Percentiles rank a stretch among this genome's conserved stretches.
These are phyloP conservation scores for Enteromius viviparus DNA, from an alignment of 2,797 vertebrate species.

Conservation along the genomic window DNA sequence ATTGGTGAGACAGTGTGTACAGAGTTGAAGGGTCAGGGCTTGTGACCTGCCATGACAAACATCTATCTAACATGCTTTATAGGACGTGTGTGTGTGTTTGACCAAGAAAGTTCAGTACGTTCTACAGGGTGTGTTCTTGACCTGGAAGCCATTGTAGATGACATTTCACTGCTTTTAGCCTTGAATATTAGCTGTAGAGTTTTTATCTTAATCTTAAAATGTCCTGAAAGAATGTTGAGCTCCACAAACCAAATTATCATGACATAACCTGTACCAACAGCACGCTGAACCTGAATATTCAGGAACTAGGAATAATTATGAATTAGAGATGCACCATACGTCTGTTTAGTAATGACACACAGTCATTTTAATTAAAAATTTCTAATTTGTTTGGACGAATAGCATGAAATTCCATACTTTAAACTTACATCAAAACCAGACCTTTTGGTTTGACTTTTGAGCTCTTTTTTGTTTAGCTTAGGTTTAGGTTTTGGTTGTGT, in stretches of 20 bases:
- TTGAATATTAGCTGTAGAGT: slow-evolving; percentile 64
- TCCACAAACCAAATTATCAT: background rate
- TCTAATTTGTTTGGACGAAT: background rate
- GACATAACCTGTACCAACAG: background rate
- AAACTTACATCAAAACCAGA: background rate
- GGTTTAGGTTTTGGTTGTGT: background rate
- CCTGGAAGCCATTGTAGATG: slow-evolving; percentile 46
- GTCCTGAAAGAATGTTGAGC: background rate
- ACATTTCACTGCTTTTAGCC: slow-evolving; percentile 62
- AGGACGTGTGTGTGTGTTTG: background rate
- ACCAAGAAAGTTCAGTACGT: background rate
- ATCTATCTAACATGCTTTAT: background rate
- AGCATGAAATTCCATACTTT: too few species aligned
- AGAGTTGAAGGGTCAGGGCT: background rate
- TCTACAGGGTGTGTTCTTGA: slow-evolving; percentile 48
- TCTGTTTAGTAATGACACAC: background rate
- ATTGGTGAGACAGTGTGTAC: slow-evolving; percentile 22
- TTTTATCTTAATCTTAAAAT: slow-evolving; percentile 11
- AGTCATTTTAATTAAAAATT: background rate
- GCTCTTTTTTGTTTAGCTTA: background rate
- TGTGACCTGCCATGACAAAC: background rate
- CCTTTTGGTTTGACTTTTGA: background rate
- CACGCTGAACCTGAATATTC: background rate
- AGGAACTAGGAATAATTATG: background rate
- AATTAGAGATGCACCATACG: background rate